A percentile compares a stretch with the other conserved stretches of the same genome.
Evolutionary conservation across 1,140 invertebrate genomes (phyloP).

Genomic region (Pantala flavescens): DNA sequence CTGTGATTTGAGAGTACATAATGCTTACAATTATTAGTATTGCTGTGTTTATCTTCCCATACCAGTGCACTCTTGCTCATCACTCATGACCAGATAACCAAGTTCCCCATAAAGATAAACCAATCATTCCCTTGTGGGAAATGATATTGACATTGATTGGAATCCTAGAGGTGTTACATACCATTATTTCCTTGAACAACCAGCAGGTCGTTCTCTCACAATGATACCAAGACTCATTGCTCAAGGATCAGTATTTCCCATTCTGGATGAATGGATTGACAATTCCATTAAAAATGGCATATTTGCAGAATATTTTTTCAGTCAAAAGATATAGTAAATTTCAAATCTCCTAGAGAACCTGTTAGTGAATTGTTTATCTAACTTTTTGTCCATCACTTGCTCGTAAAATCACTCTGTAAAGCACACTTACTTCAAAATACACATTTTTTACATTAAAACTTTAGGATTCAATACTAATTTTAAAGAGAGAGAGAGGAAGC

Average conservation of each 20-base stretch:
- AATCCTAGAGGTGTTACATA: too few species aligned
- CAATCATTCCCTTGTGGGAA: too few species aligned
- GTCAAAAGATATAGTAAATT: too few species aligned
- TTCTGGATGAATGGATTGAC: background rate
- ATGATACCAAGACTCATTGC: too few species aligned
- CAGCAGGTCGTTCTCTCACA: too few species aligned
- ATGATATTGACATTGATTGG: too few species aligned
- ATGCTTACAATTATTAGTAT: background rate
- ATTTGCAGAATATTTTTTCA: background rate
- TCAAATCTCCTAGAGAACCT: too few species aligned
- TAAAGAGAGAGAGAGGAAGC: background rate
- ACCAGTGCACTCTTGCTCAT: too few species aligned
- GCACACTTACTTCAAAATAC: conserved; percentile 1
- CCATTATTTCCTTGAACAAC: too few species aligned
- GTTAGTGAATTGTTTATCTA: background rate
- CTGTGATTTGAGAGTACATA: background rate
- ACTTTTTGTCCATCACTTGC: background rate
- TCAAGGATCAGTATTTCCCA: background rate
- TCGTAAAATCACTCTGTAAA: background rate
- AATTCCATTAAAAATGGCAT: background rate
- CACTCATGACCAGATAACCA: too few species aligned
- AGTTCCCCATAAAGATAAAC: too few species aligned
- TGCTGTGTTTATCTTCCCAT: background rate
- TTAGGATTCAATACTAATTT: background rate
- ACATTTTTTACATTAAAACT: background rate